Evolutionary conservation across 1,140 invertebrate genomes (phyloP).

Genomic region (Druon quercuslanigerum): DNA sequence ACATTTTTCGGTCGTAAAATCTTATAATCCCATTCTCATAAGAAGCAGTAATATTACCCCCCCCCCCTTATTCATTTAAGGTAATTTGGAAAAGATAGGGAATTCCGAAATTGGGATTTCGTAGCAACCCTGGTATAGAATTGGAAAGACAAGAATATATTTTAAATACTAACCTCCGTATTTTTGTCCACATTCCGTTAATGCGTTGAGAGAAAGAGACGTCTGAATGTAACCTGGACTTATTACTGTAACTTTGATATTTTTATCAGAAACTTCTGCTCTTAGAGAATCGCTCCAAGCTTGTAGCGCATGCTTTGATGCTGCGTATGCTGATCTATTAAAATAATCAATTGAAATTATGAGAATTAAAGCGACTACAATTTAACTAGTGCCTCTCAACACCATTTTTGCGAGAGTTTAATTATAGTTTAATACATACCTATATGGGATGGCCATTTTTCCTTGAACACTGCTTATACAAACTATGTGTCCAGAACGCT

Average conservation of each 20-base stretch:
- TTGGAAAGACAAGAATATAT: conserved; percentile 9
- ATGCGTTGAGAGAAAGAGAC: conserved; percentile 90
- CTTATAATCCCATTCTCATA: no score
- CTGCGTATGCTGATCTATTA: conserved; percentile 88
- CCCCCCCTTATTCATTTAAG: no score
- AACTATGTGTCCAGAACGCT: conserved; percentile 88
- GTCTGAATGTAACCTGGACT: conserved; percentile 95
- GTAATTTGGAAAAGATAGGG: no score
- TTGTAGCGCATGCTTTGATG: conserved; percentile 96
- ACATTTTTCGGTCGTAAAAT: no score
- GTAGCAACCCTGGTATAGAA: neutral
- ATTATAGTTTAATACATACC: conserved; percentile 66
- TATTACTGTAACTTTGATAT: conserved; percentile 87
- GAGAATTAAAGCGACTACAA: neutral
- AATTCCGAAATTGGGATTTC: no score
- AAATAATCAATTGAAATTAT: neutral
- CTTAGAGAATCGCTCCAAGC: conserved; percentile 90
- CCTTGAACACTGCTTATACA: conserved; percentile 96
- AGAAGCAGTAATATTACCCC: no score
- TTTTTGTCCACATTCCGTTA: conserved; percentile 84
- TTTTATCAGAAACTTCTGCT: conserved; percentile 85
- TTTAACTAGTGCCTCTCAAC: neutral
- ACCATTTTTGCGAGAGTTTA: neutral
- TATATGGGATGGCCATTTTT: conserved; percentile 90
- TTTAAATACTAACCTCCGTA: conserved; percentile 83